phyloP scores from a whole-genome alignment of 2,888 invertebrate genomes.

The Notocelia uddmanniana region DNA sequence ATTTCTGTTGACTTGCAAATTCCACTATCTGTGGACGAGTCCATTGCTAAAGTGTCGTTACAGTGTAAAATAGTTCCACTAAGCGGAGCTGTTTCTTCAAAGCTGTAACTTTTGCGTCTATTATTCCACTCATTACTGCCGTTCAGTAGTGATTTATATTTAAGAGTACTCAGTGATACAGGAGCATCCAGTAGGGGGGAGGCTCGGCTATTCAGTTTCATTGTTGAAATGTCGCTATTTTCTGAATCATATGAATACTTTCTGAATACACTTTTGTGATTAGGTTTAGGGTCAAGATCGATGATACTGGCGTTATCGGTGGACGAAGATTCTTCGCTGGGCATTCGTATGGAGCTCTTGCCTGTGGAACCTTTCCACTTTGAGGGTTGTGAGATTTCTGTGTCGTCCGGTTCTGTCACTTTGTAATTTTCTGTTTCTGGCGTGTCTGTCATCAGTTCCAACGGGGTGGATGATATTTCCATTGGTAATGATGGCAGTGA shows the following conservation, averaged over 20 bases:
- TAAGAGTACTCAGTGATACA: conserved; percentile 72
- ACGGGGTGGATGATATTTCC: conserved; percentile 78
- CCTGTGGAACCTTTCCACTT: conserved; percentile 89
- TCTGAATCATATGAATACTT: conserved; percentile 75
- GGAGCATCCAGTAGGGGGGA: conserved; percentile 76
- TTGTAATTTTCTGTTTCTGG: conserved; percentile 74
- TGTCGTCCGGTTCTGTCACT: conserved; percentile 85
- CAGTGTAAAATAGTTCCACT: conserved; percentile 67
- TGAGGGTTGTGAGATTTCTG: conserved; percentile 82
- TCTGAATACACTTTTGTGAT: conserved; percentile 63
- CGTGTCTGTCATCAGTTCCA: conserved; percentile 66
- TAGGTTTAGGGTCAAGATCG: conserved; percentile 70
- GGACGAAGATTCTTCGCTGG: conserved; percentile 84
- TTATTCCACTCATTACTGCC: conserved; percentile 88
- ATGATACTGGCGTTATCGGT: conserved; percentile 79
- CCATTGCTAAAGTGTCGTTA: conserved; percentile 85
- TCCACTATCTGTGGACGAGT: conserved; percentile 92
- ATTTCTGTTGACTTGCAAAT: conserved; percentile 90
- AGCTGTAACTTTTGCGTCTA: conserved; percentile 92
- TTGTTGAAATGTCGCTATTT: conserved; percentile 66
- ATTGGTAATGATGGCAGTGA: conserved; percentile 57
- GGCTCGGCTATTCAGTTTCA: conserved; percentile 63
- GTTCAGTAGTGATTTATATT: conserved; percentile 77
- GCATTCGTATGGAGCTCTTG: conserved; percentile 89
- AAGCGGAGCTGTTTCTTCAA: conserved; percentile 80